Conservation (phyloP, 2,888 invertebrate species). For the Esperia sulphurella region DNA sequence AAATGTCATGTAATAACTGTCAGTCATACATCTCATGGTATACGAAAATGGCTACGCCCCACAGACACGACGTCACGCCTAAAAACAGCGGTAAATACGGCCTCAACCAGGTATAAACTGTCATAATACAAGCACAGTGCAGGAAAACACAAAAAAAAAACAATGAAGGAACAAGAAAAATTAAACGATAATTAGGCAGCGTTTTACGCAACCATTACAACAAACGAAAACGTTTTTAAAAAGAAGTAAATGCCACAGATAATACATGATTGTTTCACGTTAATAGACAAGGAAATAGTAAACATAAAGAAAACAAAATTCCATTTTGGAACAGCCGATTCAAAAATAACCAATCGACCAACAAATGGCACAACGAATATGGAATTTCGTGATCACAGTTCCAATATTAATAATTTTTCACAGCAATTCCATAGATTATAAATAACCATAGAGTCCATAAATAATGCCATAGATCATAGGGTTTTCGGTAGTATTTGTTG, state of each 20-base stretch:
- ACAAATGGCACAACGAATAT: constrained; percentile 18
- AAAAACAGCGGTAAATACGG: constrained; percentile 89
- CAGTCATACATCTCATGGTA: constrained; percentile 66
- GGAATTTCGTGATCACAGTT: constrained; percentile 61
- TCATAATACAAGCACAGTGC: constrained; percentile 45
- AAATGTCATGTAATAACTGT: constrained; percentile 16
- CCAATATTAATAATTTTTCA: constrained; percentile 40
- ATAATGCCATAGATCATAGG: constrained; percentile 13
- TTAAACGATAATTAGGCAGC: constrained; percentile 19
- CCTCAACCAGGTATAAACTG: constrained; percentile 80
- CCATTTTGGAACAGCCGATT: background rate
- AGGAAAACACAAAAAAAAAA: constrained; percentile 31
- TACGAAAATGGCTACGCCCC: constrained; percentile 82
- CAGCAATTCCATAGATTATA: constrained; percentile 1
- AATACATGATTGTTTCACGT: constrained; percentile 52
- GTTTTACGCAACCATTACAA: constrained; percentile 38
- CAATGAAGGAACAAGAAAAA: constrained; percentile 25
- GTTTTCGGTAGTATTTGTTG: constrained; percentile 11
- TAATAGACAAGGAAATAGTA: constrained; percentile 28
- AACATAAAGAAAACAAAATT: constrained; percentile 4
- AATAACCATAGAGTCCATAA: constrained; percentile 34
- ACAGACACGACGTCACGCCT: constrained; percentile 93
- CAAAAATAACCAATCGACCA: constrained; percentile 6
- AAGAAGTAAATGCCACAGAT: constrained; percentile 60
- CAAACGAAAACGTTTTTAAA: constrained; percentile 16